Conservation (phyloP, 1,140 invertebrate genomes). For the Latrodectus geometricus region DNA sequence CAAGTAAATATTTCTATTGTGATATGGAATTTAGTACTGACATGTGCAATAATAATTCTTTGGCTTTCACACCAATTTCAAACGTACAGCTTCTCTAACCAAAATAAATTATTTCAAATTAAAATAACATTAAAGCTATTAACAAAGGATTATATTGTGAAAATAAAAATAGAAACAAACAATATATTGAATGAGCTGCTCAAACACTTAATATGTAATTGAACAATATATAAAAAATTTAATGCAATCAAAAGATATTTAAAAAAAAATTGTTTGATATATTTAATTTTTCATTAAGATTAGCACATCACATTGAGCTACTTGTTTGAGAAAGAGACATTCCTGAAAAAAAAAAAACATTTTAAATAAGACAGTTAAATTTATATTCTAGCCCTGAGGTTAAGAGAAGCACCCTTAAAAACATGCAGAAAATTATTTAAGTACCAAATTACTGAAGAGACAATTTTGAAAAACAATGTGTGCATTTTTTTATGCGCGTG, state of each 20-base stretch:
- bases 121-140: neutral
- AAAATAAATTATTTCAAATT: neutral
- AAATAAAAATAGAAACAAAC: conserved; percentile 9
- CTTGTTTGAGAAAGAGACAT: neutral
- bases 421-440: conserved; percentile 11
- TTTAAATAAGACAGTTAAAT: neutral
- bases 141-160: neutral
- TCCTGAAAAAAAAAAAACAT: too few relatives aligned
- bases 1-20: neutral
- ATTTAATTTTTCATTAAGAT: neutral
- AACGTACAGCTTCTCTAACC: neutral
- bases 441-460: neutral
- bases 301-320: conserved; percentile 1
- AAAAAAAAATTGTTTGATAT: neutral
- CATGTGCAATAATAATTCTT: conserved; percentile 32
- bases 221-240: neutral
- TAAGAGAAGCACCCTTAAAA: conserved; percentile 32
- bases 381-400: conserved; percentile 26
- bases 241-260: neutral
- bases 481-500: neutral
- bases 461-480: neutral
- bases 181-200: conserved; percentile 1
- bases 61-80: conserved; percentile 7
- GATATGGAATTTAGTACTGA: conserved; percentile 41
- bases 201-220: neutral